Conservation (phyloP, 2,888 invertebrate genomes). For the Macaria liturata region DNA sequence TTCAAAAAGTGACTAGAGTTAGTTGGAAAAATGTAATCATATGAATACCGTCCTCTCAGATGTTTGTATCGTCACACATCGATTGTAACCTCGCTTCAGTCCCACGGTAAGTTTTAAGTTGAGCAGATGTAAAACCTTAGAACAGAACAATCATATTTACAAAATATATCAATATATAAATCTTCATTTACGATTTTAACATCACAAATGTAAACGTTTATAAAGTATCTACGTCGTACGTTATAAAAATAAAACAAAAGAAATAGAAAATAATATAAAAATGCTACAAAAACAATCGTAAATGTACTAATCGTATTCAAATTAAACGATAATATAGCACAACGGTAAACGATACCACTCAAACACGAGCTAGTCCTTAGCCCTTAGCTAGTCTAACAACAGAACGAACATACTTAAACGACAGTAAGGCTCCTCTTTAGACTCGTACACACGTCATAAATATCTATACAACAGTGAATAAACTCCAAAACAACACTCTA, state of each 20-base stretch:
- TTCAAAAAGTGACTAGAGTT: slow-evolving; percentile 57
- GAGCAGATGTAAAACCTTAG: slow-evolving; percentile 80
- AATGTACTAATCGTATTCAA: slow-evolving; percentile 44
- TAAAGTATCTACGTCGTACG: slow-evolving; percentile 68
- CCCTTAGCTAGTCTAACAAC: slow-evolving; percentile 63
- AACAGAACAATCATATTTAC: slow-evolving; percentile 79
- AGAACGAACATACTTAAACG: slow-evolving; percentile 71
- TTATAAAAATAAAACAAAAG: slow-evolving; percentile 58
- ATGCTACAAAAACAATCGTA: slow-evolving; percentile 45
- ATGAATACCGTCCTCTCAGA: slow-evolving; percentile 17
- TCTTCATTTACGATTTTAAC: slow-evolving; percentile 49
- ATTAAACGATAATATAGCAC: slow-evolving; percentile 53
- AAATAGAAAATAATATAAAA: slow-evolving; percentile 53
- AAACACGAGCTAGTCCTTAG: slow-evolving; percentile 36
- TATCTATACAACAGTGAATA: slow-evolving; percentile 79
- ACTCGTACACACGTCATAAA: slow-evolving; percentile 63
- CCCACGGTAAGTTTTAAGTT: slow-evolving; percentile 76
- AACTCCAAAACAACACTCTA: slow-evolving; percentile 70
- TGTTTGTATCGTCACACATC: slow-evolving; percentile 20
- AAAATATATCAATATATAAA: slow-evolving; percentile 73
- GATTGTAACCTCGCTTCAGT: slow-evolving; percentile 49
- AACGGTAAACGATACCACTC: slow-evolving; percentile 53
- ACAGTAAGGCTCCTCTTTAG: slow-evolving; percentile 71
- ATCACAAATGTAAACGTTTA: slow-evolving; percentile 67
- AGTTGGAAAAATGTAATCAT: slow-evolving; percentile 28